phyloP scores from a whole-genome alignment of 2,113 vertebrate genomes.

The Orthonyx spaldingii region DNA sequence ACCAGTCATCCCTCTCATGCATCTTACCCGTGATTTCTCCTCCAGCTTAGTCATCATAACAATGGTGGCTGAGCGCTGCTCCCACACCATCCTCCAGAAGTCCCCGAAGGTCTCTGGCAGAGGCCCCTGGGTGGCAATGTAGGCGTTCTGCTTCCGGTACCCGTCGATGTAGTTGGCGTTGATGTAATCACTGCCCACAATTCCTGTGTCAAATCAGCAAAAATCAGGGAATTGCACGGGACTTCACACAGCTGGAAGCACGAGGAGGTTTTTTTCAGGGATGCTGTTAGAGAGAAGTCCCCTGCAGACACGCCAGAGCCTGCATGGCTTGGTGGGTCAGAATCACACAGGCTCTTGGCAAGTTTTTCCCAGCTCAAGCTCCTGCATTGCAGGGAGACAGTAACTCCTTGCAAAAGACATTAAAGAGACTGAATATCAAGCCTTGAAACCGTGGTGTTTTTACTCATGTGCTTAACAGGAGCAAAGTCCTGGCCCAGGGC shows the following conservation, averaged over 20 bases:
- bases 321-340: neutral
- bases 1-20: neutral
- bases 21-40: constrained; percentile 92
- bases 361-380: neutral
- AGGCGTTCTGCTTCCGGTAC: constrained; percentile 96
- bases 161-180: constrained; percentile 98
- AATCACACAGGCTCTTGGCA: neutral
- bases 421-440: neutral
- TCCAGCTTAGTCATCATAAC: constrained; percentile 99
- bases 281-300: neutral
- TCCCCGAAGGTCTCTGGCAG: constrained; percentile 95
- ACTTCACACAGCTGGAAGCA: neutral
- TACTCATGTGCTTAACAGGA: neutral
- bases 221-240: neutral
- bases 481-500: neutral
- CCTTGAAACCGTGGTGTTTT: neutral
- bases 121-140: constrained; percentile 95
- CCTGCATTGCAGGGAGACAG: neutral
- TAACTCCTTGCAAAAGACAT: neutral
- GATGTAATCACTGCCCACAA: constrained; percentile 95
- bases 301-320: neutral
- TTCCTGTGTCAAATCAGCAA: constrained; percentile 70
- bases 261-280: neutral
- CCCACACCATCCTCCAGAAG: constrained; percentile 99
- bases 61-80: constrained; percentile 92